Percentiles rank a stretch among this genome's conserved stretches.
Evolutionary conservation across 2,888 invertebrate species (phyloP).

Genomic region (Ochropleura leucogaster): DNA sequence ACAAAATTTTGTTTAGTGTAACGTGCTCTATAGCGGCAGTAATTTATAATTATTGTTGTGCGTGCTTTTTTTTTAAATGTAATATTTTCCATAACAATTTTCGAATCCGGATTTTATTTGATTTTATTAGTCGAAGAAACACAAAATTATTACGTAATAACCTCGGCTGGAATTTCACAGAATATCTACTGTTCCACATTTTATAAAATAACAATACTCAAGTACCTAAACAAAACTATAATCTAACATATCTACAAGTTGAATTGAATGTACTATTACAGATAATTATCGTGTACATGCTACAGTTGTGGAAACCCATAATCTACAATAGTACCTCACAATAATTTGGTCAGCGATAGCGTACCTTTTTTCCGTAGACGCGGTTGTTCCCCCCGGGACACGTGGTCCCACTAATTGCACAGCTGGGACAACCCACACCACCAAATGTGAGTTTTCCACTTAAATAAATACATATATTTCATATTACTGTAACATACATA

Average conservation of each 20-base stretch:
- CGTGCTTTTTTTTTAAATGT: not conserved
- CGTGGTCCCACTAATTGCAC: constrained; percentile 89
- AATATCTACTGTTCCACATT: too few species aligned
- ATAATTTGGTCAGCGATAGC: constrained; percentile 65
- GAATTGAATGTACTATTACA: constrained; percentile 46
- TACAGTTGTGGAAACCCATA: constrained; percentile 57
- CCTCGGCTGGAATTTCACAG: not conserved
- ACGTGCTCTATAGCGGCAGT: not conserved
- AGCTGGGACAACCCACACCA: constrained; percentile 85
- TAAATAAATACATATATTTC: constrained; percentile 78
- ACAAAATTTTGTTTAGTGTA: not conserved
- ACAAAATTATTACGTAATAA: not conserved
- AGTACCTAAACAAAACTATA: constrained; percentile 21
- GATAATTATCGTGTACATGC: constrained; percentile 40
- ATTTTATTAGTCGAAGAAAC: not conserved
- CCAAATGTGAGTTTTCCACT: constrained; percentile 84
- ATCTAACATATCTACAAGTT: constrained; percentile 10
- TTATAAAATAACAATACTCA: constrained; percentile 19
- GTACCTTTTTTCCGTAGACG: constrained; percentile 70
- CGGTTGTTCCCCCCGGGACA: constrained; percentile 86
- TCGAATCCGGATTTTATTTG: not conserved
- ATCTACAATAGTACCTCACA: constrained; percentile 65
- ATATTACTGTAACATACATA: constrained; percentile 60
- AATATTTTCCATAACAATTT: not conserved
- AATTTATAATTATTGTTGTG: not conserved